phyloP scores from a whole-genome alignment of 2,113 vertebrate genomes.

The Limanda limanda region DNA sequence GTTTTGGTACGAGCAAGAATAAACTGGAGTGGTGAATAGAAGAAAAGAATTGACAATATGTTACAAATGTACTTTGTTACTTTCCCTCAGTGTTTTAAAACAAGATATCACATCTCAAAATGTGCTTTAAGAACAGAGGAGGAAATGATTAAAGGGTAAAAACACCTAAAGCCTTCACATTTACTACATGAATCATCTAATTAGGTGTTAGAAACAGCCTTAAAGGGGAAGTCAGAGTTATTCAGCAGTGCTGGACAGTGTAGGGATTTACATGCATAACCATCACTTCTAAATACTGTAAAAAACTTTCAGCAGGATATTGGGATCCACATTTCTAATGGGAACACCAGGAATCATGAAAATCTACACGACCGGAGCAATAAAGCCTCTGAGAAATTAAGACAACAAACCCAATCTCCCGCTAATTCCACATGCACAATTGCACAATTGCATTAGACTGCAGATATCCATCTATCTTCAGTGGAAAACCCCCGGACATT shows the following conservation, averaged over 20 bases:
- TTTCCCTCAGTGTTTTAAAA: background rate
- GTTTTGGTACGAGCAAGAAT: too few relatives aligned
- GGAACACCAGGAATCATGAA: slow-evolving; percentile 45
- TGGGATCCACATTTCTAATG: slow-evolving; percentile 39
- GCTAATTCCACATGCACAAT: slow-evolving; percentile 49
- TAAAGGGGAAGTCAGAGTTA: background rate
- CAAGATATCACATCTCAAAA: slow-evolving; percentile 16
- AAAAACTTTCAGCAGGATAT: slow-evolving; percentile 21
- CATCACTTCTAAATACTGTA: slow-evolving; percentile 11
- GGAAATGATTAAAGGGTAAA: background rate
- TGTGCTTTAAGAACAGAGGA: background rate
- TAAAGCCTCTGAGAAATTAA: slow-evolving; percentile 35
- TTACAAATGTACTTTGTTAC: too few relatives aligned
- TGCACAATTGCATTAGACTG: slow-evolving; percentile 56
- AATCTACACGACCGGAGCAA: slow-evolving; percentile 51
- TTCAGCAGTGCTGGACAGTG: background rate
- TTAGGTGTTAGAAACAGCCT: slow-evolving; percentile 9
- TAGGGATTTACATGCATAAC: background rate
- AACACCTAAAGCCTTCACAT: slow-evolving; percentile 4
- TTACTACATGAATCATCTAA: slow-evolving; percentile 27
- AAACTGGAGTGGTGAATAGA: too few relatives aligned
- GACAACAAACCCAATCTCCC: slow-evolving; percentile 47
- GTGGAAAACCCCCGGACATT: slow-evolving; percentile 65
- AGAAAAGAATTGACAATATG: too few relatives aligned
- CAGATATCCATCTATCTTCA: slow-evolving; percentile 67